Evolutionary conservation across 2,113 vertebrate species (phyloP).

Genomic region (Sitta europaea): DNA sequence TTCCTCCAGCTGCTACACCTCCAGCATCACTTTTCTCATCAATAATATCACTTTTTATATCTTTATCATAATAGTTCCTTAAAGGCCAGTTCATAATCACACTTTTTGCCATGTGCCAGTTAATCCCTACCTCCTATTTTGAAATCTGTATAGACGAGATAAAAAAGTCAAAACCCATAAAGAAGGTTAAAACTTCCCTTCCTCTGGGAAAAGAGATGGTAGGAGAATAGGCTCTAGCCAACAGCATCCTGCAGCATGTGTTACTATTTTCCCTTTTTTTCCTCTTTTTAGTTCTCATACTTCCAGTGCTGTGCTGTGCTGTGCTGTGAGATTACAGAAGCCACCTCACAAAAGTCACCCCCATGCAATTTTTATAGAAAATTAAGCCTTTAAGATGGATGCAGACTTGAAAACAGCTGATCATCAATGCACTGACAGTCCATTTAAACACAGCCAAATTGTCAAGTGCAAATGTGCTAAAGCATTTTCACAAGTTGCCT

Average conservation of each 20-base stretch:
- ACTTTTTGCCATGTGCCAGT: not conserved
- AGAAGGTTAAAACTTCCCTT: not conserved
- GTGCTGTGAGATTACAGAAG: not conserved
- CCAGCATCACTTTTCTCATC: not conserved
- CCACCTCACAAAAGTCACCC: not conserved
- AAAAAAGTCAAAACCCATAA: not conserved
- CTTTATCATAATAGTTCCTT: not conserved
- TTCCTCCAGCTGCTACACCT: not conserved
- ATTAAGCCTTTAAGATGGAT: not conserved
- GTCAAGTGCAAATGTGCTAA: not conserved
- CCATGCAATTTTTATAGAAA: not conserved
- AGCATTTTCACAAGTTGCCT: not conserved
- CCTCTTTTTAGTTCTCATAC: not conserved
- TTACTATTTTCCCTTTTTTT: not conserved
- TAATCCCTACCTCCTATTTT: not conserved
- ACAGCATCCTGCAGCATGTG: not conserved
- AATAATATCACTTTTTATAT: not conserved
- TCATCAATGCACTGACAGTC: not conserved
- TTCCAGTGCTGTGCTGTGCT: not conserved
- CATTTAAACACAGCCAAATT: not conserved
- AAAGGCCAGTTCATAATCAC: not conserved
- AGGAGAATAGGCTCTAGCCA: not conserved
- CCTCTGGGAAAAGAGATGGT: not conserved
- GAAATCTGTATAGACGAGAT: not conserved
- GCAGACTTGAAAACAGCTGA: not conserved